phyloP scores from a whole-genome alignment of 1,140 invertebrate species.

The Drosophila pallidifrons region DNA sequence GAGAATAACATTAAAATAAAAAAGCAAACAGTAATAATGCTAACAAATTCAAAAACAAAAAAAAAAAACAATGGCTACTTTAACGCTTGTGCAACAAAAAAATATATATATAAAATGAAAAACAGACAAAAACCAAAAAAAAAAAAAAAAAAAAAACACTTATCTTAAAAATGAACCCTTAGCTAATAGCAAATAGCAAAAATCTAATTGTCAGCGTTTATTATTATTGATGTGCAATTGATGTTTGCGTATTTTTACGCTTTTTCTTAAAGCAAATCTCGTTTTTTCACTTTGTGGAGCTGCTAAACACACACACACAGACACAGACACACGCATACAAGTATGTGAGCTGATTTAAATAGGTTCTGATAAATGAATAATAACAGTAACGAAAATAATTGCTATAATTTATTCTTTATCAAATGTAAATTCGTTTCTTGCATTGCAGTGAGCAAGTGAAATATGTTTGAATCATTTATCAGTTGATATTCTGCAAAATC shows the following conservation, averaged over 20 bases:
- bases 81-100: constrained; percentile 42
- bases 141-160: constrained; percentile 21
- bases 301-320: constrained; percentile 13
- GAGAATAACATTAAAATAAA: constrained; percentile 39
- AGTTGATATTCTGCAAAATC: constrained; percentile 60
- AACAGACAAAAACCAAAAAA: constrained; percentile 43
- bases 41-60: constrained; percentile 19
- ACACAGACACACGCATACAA: neutral
- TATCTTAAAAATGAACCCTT: constrained; percentile 43
- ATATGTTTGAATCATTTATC: constrained; percentile 56
- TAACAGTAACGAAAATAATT: constrained; percentile 7
- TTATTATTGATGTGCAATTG: constrained; percentile 72
- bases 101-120: constrained; percentile 29
- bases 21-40: constrained; percentile 17
- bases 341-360: constrained; percentile 18
- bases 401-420: constrained; percentile 22
- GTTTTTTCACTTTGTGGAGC: constrained; percentile 21
- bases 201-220: constrained; percentile 81
- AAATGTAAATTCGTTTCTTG: constrained; percentile 6
- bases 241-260: constrained; percentile 62
- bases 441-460: constrained; percentile 37
- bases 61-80: constrained; percentile 22
- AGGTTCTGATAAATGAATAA: constrained; percentile 11
- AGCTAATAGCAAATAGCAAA: constrained; percentile 69
- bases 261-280: constrained; percentile 50